Evolutionary conservation across 1,140 invertebrate genomes (phyloP).

Genomic region (Pseudomyrmex cubaensis): DNA sequence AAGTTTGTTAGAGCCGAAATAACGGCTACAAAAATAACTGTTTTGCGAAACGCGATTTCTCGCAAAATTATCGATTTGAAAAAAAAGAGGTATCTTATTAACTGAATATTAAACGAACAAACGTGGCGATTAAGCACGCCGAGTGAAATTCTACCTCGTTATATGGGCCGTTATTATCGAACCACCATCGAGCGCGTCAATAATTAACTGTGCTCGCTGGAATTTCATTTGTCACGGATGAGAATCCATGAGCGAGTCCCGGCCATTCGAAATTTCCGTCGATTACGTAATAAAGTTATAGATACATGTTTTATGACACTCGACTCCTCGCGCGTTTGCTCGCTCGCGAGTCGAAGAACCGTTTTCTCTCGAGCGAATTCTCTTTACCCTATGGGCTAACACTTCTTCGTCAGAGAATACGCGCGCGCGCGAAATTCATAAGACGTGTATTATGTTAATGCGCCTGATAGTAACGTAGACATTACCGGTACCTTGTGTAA

Average conservation of each 20-base stretch:
- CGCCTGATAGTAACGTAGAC: constrained; percentile 34
- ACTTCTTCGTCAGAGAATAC: not conserved
- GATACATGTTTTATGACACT: constrained; percentile 19
- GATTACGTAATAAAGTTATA: constrained; percentile 32
- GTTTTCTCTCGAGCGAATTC: not conserved
- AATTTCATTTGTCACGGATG: constrained; percentile 55
- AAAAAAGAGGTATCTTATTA: not conserved
- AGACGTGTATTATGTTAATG: constrained; percentile 50
- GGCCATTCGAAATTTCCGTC: constrained; percentile 26
- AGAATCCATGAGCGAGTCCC: not conserved
- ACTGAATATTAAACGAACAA: not conserved
- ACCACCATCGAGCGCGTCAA: constrained; percentile 38
- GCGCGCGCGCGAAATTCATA: not conserved
- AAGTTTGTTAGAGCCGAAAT: not conserved
- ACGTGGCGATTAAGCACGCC: not conserved
- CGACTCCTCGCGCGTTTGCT: not conserved
- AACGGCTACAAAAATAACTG: not conserved
- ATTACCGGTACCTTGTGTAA: constrained; percentile 39
- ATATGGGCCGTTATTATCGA: constrained; percentile 18
- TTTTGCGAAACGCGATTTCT: not conserved
- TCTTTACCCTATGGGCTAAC: not conserved
- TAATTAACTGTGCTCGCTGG: constrained; percentile 46
- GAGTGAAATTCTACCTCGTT: constrained; percentile 28
- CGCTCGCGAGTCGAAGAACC: not conserved
- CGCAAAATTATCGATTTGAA: not conserved